Conservation (phyloP, 2,888 invertebrate genomes). For the Drosophila demipolita region DNA sequence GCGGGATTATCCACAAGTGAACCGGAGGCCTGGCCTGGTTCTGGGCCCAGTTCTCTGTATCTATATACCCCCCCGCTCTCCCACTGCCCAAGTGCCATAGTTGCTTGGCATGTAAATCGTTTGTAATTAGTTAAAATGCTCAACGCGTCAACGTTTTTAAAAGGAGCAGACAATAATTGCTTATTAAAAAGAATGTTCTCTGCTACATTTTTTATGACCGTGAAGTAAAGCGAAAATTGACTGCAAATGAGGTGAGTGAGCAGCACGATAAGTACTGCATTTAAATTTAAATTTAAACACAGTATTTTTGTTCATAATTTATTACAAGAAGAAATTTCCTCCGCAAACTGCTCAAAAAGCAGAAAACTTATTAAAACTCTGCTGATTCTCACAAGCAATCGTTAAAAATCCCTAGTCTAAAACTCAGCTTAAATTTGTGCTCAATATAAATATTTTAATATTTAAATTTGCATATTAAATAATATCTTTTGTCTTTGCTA, state of each 20-base stretch:
- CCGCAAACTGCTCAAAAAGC: not conserved
- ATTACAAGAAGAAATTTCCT: not conserved
- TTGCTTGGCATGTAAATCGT: conserved; percentile 77
- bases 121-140: conserved; percentile 78
- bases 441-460: not conserved
- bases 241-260: conserved; percentile 66
- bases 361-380: not conserved
- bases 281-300: not conserved
- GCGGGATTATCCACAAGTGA: conserved; percentile 71
- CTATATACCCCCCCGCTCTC: not conserved
- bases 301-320: not conserved
- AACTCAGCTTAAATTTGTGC: no score
- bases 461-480: not conserved
- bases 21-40: conserved; percentile 61
- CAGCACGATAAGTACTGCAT: conserved; percentile 10
- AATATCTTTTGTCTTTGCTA: not conserved
- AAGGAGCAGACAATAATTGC: conserved; percentile 77
- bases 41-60: conserved; percentile 48
- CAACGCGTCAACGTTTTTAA: conserved; percentile 62
- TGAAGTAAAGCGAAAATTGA: conserved; percentile 67
- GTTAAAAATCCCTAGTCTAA: no score
- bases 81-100: conserved; percentile 5
- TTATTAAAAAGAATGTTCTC: conserved; percentile 72
- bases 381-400: not conserved
- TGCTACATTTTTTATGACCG: conserved; percentile 68